Percentiles rank a stretch among this genome's conserved stretches.
Conservation (phyloP, 2,888 invertebrate genomes). For the Drosophila quinaria region DNA sequence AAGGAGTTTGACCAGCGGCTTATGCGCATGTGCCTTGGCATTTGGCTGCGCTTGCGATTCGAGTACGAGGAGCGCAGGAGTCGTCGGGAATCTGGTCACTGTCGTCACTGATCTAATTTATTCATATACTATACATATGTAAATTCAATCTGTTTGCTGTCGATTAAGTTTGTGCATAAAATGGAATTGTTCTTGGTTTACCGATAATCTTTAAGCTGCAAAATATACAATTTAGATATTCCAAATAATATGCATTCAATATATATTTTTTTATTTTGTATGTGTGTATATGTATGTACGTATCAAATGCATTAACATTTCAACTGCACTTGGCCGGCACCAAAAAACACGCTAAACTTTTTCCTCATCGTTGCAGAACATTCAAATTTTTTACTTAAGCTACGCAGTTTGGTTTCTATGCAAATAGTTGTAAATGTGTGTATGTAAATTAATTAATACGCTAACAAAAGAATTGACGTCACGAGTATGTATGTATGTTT, state of each 20-base stretch:
- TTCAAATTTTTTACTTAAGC: slow-evolving; percentile 52
- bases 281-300: slow-evolving; percentile 47
- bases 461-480: slow-evolving; percentile 48
- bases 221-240: slow-evolving; percentile 14
- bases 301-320: slow-evolving; percentile 49
- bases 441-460: slow-evolving; percentile 28
- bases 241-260: slow-evolving; percentile 41
- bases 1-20: slow-evolving; percentile 88
- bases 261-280: slow-evolving; percentile 47
- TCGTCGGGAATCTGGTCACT: slow-evolving; percentile 10
- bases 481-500: slow-evolving; percentile 6
- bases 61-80: slow-evolving; percentile 72
- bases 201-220: slow-evolving; percentile 6
- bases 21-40: slow-evolving; percentile 93
- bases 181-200: slow-evolving; percentile 3
- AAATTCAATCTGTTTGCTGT: slow-evolving; percentile 3
- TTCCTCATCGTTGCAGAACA: slow-evolving; percentile 23
- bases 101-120: slow-evolving; percentile 5
- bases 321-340: slow-evolving; percentile 41
- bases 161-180: slow-evolving; percentile 11
- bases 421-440: slow-evolving; percentile 3
- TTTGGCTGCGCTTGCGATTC: slow-evolving; percentile 92
- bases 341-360: slow-evolving; percentile 32
- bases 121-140: background rate
- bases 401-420: slow-evolving; percentile 49